These are phyloP conservation scores for Venustaconcha ellipsiformis DNA, from an alignment of 1,140 invertebrate species.

Conservation along the genomic window DNA sequence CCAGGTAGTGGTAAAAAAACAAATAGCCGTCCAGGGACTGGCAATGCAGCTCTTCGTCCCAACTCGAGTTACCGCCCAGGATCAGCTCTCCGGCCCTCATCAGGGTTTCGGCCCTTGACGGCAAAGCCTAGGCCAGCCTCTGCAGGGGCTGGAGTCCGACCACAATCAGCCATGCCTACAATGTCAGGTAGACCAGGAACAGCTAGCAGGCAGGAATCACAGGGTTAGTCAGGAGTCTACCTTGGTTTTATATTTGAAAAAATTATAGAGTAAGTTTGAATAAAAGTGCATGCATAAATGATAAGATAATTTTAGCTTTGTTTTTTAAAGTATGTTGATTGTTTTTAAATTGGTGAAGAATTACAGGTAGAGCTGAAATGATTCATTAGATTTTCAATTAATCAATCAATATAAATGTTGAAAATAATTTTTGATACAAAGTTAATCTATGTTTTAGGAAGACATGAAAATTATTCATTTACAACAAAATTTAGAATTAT, in stretches of 20 bases:
- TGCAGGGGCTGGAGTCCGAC: conserved; percentile 37
- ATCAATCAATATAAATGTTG: too few species aligned
- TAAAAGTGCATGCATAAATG: conserved; percentile 4
- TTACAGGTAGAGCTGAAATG: too few species aligned
- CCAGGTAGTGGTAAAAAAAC: conserved; percentile 20
- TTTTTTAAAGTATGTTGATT: too few species aligned
- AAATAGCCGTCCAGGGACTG: conserved; percentile 42
- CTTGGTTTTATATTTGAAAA: neutral
- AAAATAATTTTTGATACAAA: too few species aligned
- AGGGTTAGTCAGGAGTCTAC: neutral
- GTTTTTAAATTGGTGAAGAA: too few species aligned
- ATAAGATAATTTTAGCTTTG: too few species aligned
- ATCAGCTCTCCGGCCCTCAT: conserved; percentile 57
- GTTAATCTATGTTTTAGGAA: too few species aligned
- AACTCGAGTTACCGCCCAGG: conserved; percentile 61
- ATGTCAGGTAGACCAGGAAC: conserved; percentile 33
- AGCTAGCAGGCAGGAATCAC: conserved; percentile 13
- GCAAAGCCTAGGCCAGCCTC: conserved; percentile 39
- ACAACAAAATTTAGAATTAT: too few species aligned
- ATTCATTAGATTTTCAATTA: too few species aligned
- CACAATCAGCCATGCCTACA: conserved; percentile 31
- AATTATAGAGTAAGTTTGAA: neutral
- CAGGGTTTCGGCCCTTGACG: conserved; percentile 55
- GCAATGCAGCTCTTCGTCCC: conserved; percentile 48
- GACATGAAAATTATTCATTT: too few species aligned